phyloP scores from a whole-genome alignment of 2,888 invertebrate genomes.

The Amitus sp. region DNA sequence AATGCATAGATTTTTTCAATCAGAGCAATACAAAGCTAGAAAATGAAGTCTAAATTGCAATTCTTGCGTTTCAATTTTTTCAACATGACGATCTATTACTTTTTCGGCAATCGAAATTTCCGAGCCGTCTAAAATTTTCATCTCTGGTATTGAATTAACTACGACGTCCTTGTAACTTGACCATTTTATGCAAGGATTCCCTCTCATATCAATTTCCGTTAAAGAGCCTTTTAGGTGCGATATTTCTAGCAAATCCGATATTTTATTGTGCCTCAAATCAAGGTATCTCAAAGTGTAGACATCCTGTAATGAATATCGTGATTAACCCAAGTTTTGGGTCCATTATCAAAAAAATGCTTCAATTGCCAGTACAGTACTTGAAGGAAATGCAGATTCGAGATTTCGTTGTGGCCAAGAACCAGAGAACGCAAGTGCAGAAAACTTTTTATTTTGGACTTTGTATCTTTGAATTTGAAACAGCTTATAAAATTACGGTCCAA shows the following conservation, averaged over 20 bases:
- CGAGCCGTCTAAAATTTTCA: constrained; percentile 59
- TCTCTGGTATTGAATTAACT: constrained; percentile 55
- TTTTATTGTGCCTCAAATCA: constrained; percentile 58
- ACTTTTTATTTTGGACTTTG: constrained; percentile 67
- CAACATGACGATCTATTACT: constrained; percentile 42
- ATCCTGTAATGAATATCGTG: constrained; percentile 39
- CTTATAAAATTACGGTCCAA: constrained; percentile 70
- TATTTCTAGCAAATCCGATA: constrained; percentile 61
- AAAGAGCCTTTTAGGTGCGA: constrained; percentile 54
- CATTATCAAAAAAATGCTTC: too few relatives aligned
- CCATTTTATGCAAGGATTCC: constrained; percentile 59
- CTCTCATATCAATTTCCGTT: constrained; percentile 58
- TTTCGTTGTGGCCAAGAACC: constrained; percentile 67
- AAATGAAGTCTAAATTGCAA: not conserved
- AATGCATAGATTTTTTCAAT: too few relatives aligned
- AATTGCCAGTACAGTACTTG: too few relatives aligned
- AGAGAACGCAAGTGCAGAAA: constrained; percentile 68
- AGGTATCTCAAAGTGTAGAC: constrained; percentile 57
- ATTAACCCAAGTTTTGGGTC: too few relatives aligned
- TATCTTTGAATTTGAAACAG: constrained; percentile 62
- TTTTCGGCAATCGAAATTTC: constrained; percentile 55
- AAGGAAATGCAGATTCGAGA: constrained; percentile 66
- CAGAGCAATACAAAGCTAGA: not conserved
- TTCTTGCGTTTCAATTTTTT: constrained; percentile 6
- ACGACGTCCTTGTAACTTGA: constrained; percentile 59